phyloP scores from a whole-genome alignment of 2,113 vertebrate genomes.

The Cheilinus undulatus region DNA sequence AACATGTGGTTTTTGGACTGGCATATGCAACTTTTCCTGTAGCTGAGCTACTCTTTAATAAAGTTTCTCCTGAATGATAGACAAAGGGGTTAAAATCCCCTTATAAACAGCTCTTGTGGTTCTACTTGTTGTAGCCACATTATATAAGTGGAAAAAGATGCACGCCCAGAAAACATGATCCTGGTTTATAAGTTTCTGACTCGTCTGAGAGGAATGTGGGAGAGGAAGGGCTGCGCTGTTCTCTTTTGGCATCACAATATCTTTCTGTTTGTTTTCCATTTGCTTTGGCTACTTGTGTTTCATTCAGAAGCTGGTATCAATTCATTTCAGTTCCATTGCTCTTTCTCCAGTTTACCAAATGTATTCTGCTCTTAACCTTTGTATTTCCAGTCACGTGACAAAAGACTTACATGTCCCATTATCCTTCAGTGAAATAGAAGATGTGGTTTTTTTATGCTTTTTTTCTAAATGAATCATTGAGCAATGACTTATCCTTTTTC shows the following conservation, averaged over 20 bases:
- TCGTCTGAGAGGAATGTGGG: not conserved
- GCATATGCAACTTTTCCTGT: not conserved
- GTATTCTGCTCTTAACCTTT: not conserved
- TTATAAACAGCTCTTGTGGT: not conserved
- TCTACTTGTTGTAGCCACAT: not conserved
- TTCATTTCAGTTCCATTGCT: not conserved
- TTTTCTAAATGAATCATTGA: not conserved
- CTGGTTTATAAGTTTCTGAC: slow-evolving; percentile 5
- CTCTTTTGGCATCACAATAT: slow-evolving; percentile 7
- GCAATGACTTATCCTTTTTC: too few relatives aligned
- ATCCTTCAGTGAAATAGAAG: not conserved
- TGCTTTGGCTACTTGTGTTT: slow-evolving; percentile 7
- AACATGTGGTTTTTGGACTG: too few relatives aligned
- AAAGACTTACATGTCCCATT: not conserved
- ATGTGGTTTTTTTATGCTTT: not conserved
- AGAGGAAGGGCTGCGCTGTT: slow-evolving; percentile 23
- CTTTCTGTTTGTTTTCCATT: not conserved
- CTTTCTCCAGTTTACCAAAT: not conserved
- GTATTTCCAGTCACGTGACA: not conserved
- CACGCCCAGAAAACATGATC: slow-evolving; percentile 19
- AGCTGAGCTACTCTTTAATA: not conserved
- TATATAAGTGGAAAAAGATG: slow-evolving; percentile 7
- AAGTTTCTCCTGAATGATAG: not conserved
- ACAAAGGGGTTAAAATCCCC: not conserved
- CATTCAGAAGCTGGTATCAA: not conserved